Percentiles rank a stretch among this genome's conserved stretches.
phyloP scores from a whole-genome alignment of 2,113 vertebrate genomes.

The human (Homo sapiens) region GRCh38 chr1:242583501-242584000 shows the following conservation, averaged over 20 bases:
- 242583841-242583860: neutral
- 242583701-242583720: neutral
- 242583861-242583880: neutral
- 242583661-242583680: neutral
- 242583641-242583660: neutral
- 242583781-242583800: neutral
- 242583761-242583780: neutral
- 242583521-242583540: neutral
- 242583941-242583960: neutral
- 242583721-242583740: neutral
- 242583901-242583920: neutral
- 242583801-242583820: neutral
- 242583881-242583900: neutral
- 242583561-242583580: neutral
- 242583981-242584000: neutral
- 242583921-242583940: neutral
- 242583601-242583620: neutral
- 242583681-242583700: neutral
- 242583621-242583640: neutral
- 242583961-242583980: neutral
- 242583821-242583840: neutral
- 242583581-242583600: neutral
- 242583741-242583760: neutral
- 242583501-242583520: neutral
- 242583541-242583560: neutral